Percentiles rank a stretch among this genome's conserved stretches.
Conservation (phyloP, 2,113 vertebrate species). For the Origma solitaria region DNA sequence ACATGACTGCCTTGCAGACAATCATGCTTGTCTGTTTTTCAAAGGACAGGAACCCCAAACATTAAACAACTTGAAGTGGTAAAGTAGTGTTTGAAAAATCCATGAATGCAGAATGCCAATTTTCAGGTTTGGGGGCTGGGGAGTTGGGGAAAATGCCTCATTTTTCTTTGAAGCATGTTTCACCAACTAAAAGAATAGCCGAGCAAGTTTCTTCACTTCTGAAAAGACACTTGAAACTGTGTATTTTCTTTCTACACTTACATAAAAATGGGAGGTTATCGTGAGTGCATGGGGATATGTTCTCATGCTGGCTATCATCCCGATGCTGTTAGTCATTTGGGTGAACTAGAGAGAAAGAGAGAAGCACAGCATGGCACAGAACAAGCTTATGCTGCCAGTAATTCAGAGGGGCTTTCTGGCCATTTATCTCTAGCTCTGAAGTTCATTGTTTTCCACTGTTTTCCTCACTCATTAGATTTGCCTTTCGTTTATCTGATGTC, state of each 20-base stretch:
- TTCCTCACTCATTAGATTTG: constrained; percentile 38
- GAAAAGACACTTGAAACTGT: not conserved
- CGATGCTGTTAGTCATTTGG: constrained; percentile 43
- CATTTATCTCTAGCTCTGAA: constrained; percentile 51
- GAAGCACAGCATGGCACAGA: constrained; percentile 57
- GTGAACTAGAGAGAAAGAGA: constrained; percentile 28
- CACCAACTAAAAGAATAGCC: not conserved
- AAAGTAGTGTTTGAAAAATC: not conserved
- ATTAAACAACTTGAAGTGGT: not conserved
- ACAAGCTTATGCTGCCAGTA: constrained; percentile 29
- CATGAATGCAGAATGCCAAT: not conserved
- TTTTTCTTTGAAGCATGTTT: not conserved
- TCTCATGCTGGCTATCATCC: constrained; percentile 49
- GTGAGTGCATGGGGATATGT: not conserved
- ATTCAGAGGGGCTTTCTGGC: constrained; percentile 39
- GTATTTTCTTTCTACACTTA: not conserved
- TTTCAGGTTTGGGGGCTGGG: not conserved
- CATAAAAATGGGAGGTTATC: not conserved
- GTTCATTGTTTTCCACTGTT: constrained; percentile 60
- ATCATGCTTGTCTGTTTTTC: not conserved
- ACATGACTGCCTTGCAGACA: not conserved
- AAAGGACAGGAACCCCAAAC: not conserved
- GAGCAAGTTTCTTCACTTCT: not conserved
- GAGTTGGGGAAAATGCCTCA: not conserved
- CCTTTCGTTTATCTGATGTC: constrained; percentile 43